phyloP scores from a whole-genome alignment of 2,888 invertebrate genomes.

The Anthophora plumipes region DNA sequence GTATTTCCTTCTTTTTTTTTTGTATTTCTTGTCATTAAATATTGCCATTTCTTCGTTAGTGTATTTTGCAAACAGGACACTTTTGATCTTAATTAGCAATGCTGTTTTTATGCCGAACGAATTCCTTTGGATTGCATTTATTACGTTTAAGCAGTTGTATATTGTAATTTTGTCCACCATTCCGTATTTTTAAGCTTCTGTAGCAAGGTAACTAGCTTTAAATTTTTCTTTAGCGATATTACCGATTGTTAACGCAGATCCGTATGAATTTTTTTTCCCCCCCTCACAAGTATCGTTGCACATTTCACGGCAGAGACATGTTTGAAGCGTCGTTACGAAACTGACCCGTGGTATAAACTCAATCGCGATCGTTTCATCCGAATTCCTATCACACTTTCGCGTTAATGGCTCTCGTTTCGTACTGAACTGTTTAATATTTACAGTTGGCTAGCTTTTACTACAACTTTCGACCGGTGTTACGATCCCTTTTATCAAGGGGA shows the following conservation, averaged over 20 bases:
- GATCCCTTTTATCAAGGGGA: neutral
- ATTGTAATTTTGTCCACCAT: neutral
- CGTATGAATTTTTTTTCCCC: neutral
- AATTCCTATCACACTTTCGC: slow-evolving; percentile 18
- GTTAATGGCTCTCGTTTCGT: neutral
- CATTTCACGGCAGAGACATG: neutral
- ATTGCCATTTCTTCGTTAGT: no score
- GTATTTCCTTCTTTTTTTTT: no score
- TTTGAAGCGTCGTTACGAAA: neutral
- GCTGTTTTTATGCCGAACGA: no score
- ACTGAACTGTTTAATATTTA: slow-evolving; percentile 14
- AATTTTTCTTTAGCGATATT: no score
- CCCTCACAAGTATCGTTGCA: neutral
- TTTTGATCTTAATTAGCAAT: no score
- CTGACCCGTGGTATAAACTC: slow-evolving; percentile 10
- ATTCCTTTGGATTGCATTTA: no score
- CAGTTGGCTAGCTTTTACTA: slow-evolving; percentile 5
- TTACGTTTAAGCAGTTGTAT: no score
- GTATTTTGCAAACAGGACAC: no score
- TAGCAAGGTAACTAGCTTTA: no score
- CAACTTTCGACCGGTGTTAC: neutral
- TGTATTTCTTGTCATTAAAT: no score
- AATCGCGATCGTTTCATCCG: neutral
- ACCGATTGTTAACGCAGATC: neutral
- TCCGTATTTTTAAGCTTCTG: neutral